Base-by-base conservation (phyloP, 2,888 invertebrate genomes). In the Andrena minutula region DNA sequence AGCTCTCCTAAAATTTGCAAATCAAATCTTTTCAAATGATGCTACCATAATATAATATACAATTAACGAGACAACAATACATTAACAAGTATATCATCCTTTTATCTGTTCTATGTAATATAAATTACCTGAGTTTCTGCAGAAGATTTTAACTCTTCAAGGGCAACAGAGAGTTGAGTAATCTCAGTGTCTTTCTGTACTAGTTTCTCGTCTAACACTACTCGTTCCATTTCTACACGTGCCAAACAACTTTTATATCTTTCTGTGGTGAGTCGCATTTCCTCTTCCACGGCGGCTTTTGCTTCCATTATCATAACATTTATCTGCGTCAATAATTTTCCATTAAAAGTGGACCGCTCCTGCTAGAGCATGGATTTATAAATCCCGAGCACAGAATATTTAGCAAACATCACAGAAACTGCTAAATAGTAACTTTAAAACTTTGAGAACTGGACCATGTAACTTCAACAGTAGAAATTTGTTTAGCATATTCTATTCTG, bases 81-180 rank as follows among this genome's bases (percentile, higher is more conserved):
- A 47, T n/a, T 16, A 41, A 30, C 7, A 16, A 28, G n/a, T 10
- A 30, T 41, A 68, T 23, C 1, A 6, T 58, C 1, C 20, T 2
- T 58, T n/a, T 0, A 58, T 28, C 41, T 41, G 41, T 4, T 41
- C 41, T 1, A n/a, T 20, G 6, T 47, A n/a, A 61, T 16, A 30
- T 2, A 1, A 82, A 10, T 75, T 86, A 93, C 93, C 87, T 93
- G 93, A 41, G 93, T 93, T 84, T 91, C 93, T n/a, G 90, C 90
- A 0, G 90, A 89, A 8, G 84, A 88, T 80, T 90, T 93, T 64
- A 93, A 72, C 64, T 92, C 92, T 53, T 93, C 91, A 2, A 93
- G 78, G 2, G 89, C 87, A 2, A 82, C 77, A 0, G 90, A 88
- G 12, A 93, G 88, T 65, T 83, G 84, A 4, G 80, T 77, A 35